These are phyloP conservation scores for Acrocyrtus sp. DNA, from an alignment of 2,888 invertebrate species.

Conservation along the genomic window DNA sequence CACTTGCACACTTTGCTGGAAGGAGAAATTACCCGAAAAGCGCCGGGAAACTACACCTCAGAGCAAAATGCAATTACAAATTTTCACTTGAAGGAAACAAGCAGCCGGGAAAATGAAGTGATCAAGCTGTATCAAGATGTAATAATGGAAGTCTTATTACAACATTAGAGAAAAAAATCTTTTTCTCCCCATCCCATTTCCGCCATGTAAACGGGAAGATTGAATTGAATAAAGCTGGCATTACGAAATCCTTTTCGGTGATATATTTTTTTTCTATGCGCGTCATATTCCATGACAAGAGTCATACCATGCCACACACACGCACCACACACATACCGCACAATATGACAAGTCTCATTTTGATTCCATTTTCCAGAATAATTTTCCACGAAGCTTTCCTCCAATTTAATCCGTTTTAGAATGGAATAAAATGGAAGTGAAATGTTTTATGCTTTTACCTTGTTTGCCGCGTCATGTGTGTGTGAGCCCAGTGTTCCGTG, in stretches of 20 bases:
- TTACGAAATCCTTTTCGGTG: too few species aligned
- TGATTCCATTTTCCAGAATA: neutral
- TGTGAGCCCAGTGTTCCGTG: slow-evolving; percentile 3
- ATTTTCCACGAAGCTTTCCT: neutral
- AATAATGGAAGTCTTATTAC: neutral
- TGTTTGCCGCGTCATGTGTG: neutral
- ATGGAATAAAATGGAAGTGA: neutral
- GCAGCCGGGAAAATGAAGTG: neutral
- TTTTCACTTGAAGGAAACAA: neutral
- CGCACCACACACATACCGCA: neutral
- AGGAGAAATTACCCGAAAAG: too few species aligned
- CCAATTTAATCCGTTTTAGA: neutral
- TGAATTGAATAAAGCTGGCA: neutral
- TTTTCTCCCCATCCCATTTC: neutral
- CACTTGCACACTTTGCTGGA: neutral
- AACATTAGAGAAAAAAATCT: neutral
- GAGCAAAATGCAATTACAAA: neutral
- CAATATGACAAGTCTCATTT: neutral
- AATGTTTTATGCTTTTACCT: neutral
- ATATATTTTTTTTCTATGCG: too few species aligned
- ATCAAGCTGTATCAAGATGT: neutral
- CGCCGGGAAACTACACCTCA: neutral
- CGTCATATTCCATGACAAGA: neutral
- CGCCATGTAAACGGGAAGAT: neutral
- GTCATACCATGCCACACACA: neutral